Percentiles rank a stretch among this genome's conserved stretches.
Evolutionary conservation across 2,113 vertebrate species (phyloP).

Genomic region (Boleophthalmus pectinirostris): DNA sequence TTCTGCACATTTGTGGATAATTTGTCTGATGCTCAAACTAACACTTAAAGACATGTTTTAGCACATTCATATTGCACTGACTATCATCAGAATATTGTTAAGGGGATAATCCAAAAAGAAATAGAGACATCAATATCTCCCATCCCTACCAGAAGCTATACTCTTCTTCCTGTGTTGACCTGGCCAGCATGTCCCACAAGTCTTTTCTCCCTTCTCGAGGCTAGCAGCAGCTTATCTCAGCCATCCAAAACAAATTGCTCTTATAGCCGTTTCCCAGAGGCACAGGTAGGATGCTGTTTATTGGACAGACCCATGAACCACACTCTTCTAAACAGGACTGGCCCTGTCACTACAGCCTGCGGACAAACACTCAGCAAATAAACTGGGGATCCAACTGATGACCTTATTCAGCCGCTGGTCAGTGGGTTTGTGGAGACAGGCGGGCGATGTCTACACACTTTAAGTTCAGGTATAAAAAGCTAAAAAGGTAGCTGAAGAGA

Average conservation of each 20-base stretch:
- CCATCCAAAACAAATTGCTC: conserved; percentile 50
- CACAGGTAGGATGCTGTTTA: conserved; percentile 60
- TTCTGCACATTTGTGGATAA: no score
- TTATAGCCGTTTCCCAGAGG: conserved; percentile 42
- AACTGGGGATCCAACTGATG: conserved; percentile 42
- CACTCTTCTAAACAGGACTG: conserved; percentile 49
- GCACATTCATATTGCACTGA: no score
- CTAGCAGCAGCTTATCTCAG: conserved; percentile 44
- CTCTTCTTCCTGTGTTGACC: conserved; percentile 4
- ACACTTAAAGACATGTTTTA: no score
- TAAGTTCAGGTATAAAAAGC: neutral
- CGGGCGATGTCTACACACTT: conserved; percentile 14
- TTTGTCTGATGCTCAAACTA: no score
- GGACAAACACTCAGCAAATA: conserved; percentile 62
- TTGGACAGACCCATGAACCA: conserved; percentile 46
- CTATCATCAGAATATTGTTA: no score
- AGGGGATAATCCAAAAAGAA: no score
- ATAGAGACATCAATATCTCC: no score
- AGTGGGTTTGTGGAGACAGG: conserved; percentile 19
- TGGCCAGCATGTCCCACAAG: conserved; percentile 15
- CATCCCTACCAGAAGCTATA: neutral
- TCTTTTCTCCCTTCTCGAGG: conserved; percentile 30
- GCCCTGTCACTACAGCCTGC: conserved; percentile 23
- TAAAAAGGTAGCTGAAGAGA: neutral
- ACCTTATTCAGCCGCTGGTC: conserved; percentile 15